Base-by-base conservation (phyloP, 2,888 invertebrate species). In the Thera obeliscata region DNA sequence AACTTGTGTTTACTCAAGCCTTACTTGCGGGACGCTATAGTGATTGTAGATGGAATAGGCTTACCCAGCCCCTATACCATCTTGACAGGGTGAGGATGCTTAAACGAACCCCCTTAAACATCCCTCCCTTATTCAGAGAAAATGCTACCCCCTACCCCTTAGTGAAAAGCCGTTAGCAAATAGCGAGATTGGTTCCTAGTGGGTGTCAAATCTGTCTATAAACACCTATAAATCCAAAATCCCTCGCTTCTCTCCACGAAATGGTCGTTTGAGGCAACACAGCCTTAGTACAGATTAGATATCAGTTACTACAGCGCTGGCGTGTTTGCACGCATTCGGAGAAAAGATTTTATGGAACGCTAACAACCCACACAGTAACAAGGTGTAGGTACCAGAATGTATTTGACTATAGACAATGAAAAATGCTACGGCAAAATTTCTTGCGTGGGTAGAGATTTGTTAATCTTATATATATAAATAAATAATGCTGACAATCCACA, bases 321-420 rank as follows among this genome's bases (percentile, higher is more conserved):
- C 71, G 66, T 68, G 71, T 66, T 54, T 61, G 61, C 65, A 64
- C 69, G 66, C 60, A 67, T 68, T 70, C 64, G 43, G 65, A 50
- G 63, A 68, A 73, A 73, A 70, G 70, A 73, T 67, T 73, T 73
- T 73, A 73, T 70, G 38, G 65, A 48, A 50, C 56, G 56, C 61
- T 62, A 36, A 43, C 49, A 22, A 12, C 41, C 33, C 12, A 38
- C 65, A 60, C 60, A 41, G 60, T 61, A 61, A 7, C 12, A 5
- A 22, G 12, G 5, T 22, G 38, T 38, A 38, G 12, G 22, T 22
- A 22, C 22, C 50, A 50, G 50, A 50, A 6, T 50, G 0, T 12
- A 2, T 12, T 3, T 50, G 2, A 1, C 2, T 12, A 38, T 5
- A 38, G 38, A 38, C 22, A 38, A 38, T 38, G 38, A 38, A 38